Evolutionary conservation across 2,888 invertebrate genomes (phyloP).

Genomic region (Philereme transversata): DNA sequence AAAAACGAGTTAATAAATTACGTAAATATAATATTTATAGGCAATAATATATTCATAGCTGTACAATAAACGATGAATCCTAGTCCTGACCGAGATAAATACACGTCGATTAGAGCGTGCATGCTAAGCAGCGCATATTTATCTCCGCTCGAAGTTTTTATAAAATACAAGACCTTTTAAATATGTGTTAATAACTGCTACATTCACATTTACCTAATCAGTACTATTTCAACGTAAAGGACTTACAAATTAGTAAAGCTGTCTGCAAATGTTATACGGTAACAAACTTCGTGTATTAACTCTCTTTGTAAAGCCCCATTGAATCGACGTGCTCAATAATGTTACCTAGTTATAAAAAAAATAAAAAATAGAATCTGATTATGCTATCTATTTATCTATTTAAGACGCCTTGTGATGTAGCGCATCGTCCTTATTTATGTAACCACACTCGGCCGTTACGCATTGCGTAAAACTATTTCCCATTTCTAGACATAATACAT

Average conservation of each 20-base stretch:
- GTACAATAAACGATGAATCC: constrained; percentile 65
- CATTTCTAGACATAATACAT: constrained; percentile 30
- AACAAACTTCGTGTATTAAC: constrained; percentile 38
- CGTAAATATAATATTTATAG: constrained; percentile 79
- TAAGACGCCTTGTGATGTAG: constrained; percentile 45
- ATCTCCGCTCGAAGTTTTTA: constrained; percentile 3
- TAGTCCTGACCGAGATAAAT: constrained; percentile 42
- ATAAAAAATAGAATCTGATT: constrained; percentile 34
- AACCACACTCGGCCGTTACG: constrained; percentile 21
- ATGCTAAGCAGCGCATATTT: neutral
- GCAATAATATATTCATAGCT: constrained; percentile 67
- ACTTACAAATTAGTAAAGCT: constrained; percentile 77
- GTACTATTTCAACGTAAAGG: constrained; percentile 45
- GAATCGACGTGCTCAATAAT: constrained; percentile 15
- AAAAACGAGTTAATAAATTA: constrained; percentile 80
- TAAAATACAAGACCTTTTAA: constrained; percentile 28
- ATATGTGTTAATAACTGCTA: constrained; percentile 28
- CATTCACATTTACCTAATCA: constrained; percentile 36
- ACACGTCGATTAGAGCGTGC: constrained; percentile 24
- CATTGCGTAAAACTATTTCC: constrained; percentile 25
- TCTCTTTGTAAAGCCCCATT: constrained; percentile 20
- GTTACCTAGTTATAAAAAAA: constrained; percentile 26
- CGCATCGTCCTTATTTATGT: constrained; percentile 25
- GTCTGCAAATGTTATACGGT: constrained; percentile 61
- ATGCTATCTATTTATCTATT: constrained; percentile 26